Base-by-base conservation (phyloP, 2,888 invertebrate species). In the Arrhopalites spinosus region DNA sequence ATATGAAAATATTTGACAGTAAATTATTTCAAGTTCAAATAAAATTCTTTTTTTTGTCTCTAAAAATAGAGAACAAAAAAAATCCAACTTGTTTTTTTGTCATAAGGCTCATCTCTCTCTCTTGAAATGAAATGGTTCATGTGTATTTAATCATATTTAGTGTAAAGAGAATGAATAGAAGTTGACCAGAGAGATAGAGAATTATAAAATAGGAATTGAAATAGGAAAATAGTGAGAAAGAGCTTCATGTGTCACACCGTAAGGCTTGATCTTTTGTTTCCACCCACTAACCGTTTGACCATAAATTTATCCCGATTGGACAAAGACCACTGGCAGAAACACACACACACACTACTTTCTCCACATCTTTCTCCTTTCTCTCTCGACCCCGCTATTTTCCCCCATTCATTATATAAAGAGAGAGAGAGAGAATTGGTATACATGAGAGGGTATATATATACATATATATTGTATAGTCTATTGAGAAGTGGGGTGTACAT, bases 261-360 rank as follows among this genome's bases (percentile, higher is more conserved):
- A 59, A 23, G 25, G 20, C 59, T 59, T 59, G 23, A 59, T 59
- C 59, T 23, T 59, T 59, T 59, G 59, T 59, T 59, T 59, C 59
- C 59, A 25, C 59, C 23, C 59, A 59, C 59, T 59, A 59, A 59
- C 20, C 59, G 59, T 59, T 59, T 59, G 59, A 59, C 59, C 59
- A 59, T 59, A 59, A 59, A 59, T 59, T 20, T 59, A n/a, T 59
- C 20, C 20, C 59, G 2, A 25, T 59, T 23, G 59, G 59, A 59
- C 59, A 59, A 59, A 59, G 59, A 59, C 59, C 59, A 59, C 23
- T 23, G 2, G 59, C 59, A 59, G 2, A 59, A 20, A 59, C 59
- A 59, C 11, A 59, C 59, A 59, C 59, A 59, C 59, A 25, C 59
- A 20, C 20, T 23, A 11, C 59, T 20, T 8, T 25, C 59, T 13